Evolutionary conservation across 1,140 invertebrate genomes (phyloP).

Genomic region (Monomorium pharaonis): DNA sequence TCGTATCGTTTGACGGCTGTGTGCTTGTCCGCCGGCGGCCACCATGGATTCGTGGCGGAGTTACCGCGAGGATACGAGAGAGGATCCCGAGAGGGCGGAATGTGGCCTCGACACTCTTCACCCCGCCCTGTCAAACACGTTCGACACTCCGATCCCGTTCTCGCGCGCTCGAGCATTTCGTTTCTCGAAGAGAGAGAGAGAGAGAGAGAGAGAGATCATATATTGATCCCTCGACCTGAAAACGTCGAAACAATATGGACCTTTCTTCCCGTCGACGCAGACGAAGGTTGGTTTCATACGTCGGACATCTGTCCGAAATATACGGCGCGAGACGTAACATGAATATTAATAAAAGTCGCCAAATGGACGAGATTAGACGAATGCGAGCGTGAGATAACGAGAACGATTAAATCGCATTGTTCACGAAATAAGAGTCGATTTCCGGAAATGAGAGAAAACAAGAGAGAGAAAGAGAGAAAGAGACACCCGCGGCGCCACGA

Average conservation of each 20-base stretch:
- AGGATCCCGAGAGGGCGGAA: constrained; percentile 69
- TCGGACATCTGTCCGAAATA: neutral
- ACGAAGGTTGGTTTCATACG: neutral
- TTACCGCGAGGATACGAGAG: constrained; percentile 56
- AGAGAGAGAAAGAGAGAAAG: too few relatives aligned
- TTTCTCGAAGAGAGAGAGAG: constrained; percentile 46
- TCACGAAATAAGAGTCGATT: neutral
- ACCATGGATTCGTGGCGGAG: constrained; percentile 62
- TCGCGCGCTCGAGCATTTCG: constrained; percentile 43
- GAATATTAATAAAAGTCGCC: neutral
- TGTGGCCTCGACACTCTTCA: constrained; percentile 63
- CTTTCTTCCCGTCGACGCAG: constrained; percentile 13
- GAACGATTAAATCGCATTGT: neutral
- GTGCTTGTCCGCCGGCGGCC: constrained; percentile 45
- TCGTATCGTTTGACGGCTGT: constrained; percentile 69
- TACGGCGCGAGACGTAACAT: neutral
- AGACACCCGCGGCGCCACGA: neutral
- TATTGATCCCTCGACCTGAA: constrained; percentile 57
- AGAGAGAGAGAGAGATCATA: constrained; percentile 46
- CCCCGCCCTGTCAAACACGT: constrained; percentile 74
- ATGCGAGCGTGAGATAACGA: neutral
- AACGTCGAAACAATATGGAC: constrained; percentile 59
- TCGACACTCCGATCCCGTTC: constrained; percentile 64
- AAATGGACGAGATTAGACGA: too few relatives aligned
- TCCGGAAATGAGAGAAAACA: neutral